phyloP scores from a whole-genome alignment of 30 jellyfish, hydroid and myxozoan genomes.

The Pseudorhiza aurosa region DNA sequence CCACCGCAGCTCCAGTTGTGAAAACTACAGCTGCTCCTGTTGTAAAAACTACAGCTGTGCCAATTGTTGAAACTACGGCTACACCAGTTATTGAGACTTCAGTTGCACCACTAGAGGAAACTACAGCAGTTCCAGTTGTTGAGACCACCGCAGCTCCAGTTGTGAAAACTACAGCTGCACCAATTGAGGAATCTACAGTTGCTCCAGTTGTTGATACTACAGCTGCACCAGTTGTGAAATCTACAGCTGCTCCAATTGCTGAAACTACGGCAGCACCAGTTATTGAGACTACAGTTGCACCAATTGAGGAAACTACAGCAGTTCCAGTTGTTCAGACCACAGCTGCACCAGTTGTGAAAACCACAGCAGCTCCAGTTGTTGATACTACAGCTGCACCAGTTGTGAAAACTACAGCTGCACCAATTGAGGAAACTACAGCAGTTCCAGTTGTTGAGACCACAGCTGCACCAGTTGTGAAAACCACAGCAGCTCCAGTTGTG shows the following conservation, averaged over 20 bases:
- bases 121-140: conserved; percentile 21
- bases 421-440: background rate
- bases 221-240: conserved; percentile 1
- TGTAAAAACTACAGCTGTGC: conserved; percentile 16
- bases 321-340: conserved; percentile 1
- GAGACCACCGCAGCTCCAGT: conserved; percentile 18
- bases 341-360: background rate
- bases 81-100: background rate
- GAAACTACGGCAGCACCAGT: conserved; percentile 25
- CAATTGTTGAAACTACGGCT: background rate
- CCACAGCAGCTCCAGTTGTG: conserved; percentile 7
- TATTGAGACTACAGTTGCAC: background rate
- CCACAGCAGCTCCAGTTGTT: conserved; percentile 8
- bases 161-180: conserved; percentile 10
- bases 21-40: conserved; percentile 29
- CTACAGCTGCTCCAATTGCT: background rate
- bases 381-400: conserved; percentile 25
- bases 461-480: conserved; percentile 4
- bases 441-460: conserved; percentile 8
- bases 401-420: background rate
- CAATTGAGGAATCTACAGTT: background rate
- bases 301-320: conserved; percentile 10
- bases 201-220: conserved; percentile 9
- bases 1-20: conserved; percentile 24
- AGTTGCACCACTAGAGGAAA: conserved; percentile 1